Evolutionary conservation across 2,113 vertebrate species (phyloP).

Genomic region (Sceloporus undulatus): DNA sequence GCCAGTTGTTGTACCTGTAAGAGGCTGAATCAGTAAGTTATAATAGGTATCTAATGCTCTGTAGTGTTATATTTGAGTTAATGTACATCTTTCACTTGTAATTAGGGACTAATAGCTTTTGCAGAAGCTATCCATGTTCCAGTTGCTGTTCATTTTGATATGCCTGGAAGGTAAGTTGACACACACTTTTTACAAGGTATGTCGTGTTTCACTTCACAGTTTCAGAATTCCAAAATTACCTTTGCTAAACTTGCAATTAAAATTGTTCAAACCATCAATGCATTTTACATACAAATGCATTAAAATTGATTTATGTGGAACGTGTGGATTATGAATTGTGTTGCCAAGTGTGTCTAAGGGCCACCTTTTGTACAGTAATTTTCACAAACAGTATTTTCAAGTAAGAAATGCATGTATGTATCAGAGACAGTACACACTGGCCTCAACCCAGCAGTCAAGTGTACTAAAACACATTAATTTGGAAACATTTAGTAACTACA

Average conservation of each 20-base stretch:
- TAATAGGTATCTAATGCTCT: background rate
- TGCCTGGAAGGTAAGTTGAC: slow-evolving; percentile 85
- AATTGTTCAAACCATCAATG: background rate
- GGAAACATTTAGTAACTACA: fast-evolving
- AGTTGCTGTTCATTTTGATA: slow-evolving; percentile 83
- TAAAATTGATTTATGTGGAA: background rate
- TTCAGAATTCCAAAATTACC: fast-evolving
- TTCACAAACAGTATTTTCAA: background rate
- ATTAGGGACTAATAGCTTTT: slow-evolving; percentile 88
- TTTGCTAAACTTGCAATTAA: fast-evolving
- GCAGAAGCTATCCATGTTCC: slow-evolving; percentile 83
- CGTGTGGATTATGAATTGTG: background rate
- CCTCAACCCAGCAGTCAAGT: background rate
- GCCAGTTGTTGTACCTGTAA: background rate
- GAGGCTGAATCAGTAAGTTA: background rate
- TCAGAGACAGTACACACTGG: background rate
- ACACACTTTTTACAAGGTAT: background rate
- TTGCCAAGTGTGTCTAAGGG: background rate
- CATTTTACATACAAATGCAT: background rate
- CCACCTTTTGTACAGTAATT: background rate
- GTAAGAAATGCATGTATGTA: background rate
- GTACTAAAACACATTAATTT: background rate
- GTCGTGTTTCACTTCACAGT: background rate
- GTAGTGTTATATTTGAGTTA: background rate
- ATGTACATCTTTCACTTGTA: background rate